phyloP scores from a whole-genome alignment of 1,140 invertebrate genomes.

The Apis mellifera region DNA sequence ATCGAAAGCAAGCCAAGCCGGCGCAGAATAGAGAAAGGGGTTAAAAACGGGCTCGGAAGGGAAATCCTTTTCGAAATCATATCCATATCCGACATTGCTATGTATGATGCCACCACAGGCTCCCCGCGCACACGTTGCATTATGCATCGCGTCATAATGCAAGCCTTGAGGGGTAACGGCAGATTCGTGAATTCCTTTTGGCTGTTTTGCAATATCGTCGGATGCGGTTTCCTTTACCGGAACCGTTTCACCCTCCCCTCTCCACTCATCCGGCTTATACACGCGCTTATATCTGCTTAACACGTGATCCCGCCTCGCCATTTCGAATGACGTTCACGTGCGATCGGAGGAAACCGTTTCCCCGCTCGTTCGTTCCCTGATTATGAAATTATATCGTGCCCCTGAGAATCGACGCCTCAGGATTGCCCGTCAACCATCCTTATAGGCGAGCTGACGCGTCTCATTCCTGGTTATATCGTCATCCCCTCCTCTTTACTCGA shows the following conservation, averaged over 20 bases:
- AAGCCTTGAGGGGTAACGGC: conserved; percentile 52
- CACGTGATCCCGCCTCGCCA: conserved; percentile 48
- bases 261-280: background rate
- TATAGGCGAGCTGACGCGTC: conserved; percentile 17
- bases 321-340: conserved; percentile 58
- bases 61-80: conserved; percentile 61
- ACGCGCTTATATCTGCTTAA: conserved; percentile 46
- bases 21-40: background rate
- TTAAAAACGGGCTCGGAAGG: conserved; percentile 18
- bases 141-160: conserved; percentile 67
- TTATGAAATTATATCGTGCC: conserved; percentile 66
- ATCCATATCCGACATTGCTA: conserved; percentile 62
- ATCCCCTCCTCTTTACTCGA: background rate
- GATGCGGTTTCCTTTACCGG: conserved; percentile 42
- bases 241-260: background rate
- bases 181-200: conserved; percentile 66
- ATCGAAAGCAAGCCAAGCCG: background rate
- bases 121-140: conserved; percentile 62
- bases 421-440: conserved; percentile 46
- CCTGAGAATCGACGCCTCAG: conserved; percentile 53
- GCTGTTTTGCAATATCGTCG: conserved; percentile 64
- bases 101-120: conserved; percentile 64
- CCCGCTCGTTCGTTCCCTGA: conserved; percentile 55
- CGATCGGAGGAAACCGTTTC: conserved; percentile 61
- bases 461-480: conserved; percentile 6